Percentiles rank a stretch among this genome's conserved stretches.
phyloP scores from a whole-genome alignment of 2,888 invertebrate species.

The Petrophora chlorosata region DNA sequence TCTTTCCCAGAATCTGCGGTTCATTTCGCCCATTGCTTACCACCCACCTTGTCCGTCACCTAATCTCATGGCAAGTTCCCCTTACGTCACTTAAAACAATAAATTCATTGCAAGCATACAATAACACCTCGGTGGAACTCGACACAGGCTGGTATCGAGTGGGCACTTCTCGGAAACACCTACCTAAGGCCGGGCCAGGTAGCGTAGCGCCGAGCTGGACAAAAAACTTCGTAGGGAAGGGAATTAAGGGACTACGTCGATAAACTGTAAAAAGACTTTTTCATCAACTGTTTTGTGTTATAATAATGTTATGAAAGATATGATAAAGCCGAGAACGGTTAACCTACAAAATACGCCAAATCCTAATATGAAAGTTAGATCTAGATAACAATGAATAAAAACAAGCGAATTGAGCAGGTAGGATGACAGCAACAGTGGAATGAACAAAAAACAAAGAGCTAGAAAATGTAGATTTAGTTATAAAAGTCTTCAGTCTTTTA shows the following conservation, averaged over 20 bases:
- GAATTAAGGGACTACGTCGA: slow-evolving; percentile 25
- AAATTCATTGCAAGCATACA: slow-evolving; percentile 25
- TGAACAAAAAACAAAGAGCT: no score
- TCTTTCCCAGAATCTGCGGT: not conserved
- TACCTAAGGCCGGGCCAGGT: slow-evolving; percentile 70
- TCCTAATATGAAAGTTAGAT: no score
- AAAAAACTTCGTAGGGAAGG: slow-evolving; percentile 50
- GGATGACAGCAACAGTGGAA: no score
- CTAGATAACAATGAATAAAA: no score
- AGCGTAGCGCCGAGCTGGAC: slow-evolving; percentile 48
- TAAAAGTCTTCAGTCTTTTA: no score
- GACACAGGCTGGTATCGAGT: slow-evolving; percentile 29
- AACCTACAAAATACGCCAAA: no score
- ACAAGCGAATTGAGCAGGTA: no score
- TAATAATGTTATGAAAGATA: no score
- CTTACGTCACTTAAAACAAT: slow-evolving; percentile 18
- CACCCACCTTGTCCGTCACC: slow-evolving; percentile 19
- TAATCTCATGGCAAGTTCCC: slow-evolving; percentile 10
- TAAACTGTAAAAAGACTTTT: not conserved
- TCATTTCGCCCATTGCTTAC: not conserved
- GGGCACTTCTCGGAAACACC: slow-evolving; percentile 65
- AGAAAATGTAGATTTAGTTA: no score
- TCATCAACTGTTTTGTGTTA: not conserved
- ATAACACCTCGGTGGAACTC: slow-evolving; percentile 29
- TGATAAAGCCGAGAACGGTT: no score